phyloP scores from a whole-genome alignment of 2,113 vertebrate genomes.

The Andinoacara biseriatus region DNA sequence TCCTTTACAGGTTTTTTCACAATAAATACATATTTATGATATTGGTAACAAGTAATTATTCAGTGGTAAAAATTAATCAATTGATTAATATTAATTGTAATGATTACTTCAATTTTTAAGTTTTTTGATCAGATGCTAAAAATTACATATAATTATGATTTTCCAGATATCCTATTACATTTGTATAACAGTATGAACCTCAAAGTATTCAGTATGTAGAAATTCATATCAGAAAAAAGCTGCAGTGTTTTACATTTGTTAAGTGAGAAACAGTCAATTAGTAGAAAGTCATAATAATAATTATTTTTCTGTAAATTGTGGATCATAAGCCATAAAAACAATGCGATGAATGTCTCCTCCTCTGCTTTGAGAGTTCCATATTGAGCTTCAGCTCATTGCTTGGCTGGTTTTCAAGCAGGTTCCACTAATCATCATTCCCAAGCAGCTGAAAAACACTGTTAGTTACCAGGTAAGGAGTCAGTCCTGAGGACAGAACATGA shows the following conservation, averaged over 20 bases:
- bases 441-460: neutral
- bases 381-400: neutral
- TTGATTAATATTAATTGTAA: neutral
- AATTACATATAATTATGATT: neutral
- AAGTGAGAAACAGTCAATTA: fast-evolving
- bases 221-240: neutral
- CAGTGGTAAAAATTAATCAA: neutral
- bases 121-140: neutral
- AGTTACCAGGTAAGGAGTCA: neutral
- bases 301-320: neutral
- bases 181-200: neutral
- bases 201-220: neutral
- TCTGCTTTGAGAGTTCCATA: neutral
- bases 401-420: neutral
- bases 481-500: neutral
- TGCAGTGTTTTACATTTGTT: neutral
- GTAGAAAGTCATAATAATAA: neutral
- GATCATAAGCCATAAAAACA: no score
- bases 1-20: no score
- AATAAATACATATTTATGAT: neutral
- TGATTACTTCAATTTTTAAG: neutral
- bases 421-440: neutral
- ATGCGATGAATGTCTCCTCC: neutral
- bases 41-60: neutral
- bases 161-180: neutral